A percentile compares a stretch with the other conserved stretches of the same genome.
Conservation (phyloP, 2,888 invertebrate species). For the Idaea aversata region DNA sequence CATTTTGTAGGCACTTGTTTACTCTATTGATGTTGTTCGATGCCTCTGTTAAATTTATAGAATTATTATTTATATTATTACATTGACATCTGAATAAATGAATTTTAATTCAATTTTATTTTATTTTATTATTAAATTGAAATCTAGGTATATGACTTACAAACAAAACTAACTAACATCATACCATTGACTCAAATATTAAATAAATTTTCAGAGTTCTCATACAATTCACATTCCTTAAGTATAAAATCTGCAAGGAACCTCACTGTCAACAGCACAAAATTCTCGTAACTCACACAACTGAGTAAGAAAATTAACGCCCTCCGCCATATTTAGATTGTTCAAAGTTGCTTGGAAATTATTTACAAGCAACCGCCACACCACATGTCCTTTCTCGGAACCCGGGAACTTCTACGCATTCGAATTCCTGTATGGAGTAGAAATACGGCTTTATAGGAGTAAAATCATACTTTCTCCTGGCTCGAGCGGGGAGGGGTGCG, state of each 20-base stretch:
- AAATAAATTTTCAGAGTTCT: not conserved
- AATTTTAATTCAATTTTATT: too few species aligned
- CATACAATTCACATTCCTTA: not conserved
- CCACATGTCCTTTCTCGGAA: conserved; percentile 74
- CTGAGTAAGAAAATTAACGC: conserved; percentile 28
- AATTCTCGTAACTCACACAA: not conserved
- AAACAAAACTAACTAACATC: too few species aligned
- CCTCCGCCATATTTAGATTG: conserved; percentile 66
- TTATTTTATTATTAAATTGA: too few species aligned
- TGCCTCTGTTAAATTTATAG: too few species aligned
- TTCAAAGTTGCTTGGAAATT: conserved; percentile 73
- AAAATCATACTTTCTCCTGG: conserved; percentile 80
- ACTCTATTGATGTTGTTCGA: too few species aligned
- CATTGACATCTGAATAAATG: too few species aligned
- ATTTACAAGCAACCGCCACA: conserved; percentile 67
- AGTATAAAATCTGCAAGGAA: not conserved
- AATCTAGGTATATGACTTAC: too few species aligned
- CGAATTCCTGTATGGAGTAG: conserved; percentile 80
- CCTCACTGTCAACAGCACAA: not conserved
- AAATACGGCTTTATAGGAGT: conserved; percentile 81
- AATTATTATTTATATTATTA: too few species aligned
- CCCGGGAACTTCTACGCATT: conserved; percentile 73
- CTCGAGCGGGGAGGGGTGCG: conserved; percentile 62
- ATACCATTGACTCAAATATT: not conserved
- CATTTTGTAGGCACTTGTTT: too few species aligned